Evolutionary conservation across 2,888 invertebrate species (phyloP).

Genomic region (Thyatira batis): DNA sequence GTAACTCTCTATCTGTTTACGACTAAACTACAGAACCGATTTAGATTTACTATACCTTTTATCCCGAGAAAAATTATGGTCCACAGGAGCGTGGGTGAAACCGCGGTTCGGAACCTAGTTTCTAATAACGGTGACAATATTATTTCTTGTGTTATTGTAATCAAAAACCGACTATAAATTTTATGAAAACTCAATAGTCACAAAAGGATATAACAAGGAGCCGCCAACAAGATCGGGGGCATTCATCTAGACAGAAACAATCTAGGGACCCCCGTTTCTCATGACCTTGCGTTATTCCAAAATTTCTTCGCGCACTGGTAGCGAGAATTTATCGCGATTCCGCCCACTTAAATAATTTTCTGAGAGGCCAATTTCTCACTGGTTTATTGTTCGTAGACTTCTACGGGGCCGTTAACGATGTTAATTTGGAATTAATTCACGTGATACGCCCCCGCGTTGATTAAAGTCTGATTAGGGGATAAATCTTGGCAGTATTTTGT

Average conservation of each 20-base stretch:
- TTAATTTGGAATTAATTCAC: slow-evolving; percentile 74
- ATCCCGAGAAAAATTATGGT: no score
- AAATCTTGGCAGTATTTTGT: slow-evolving; percentile 49
- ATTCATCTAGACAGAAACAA: slow-evolving; percentile 2
- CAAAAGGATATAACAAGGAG: neutral
- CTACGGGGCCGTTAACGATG: slow-evolving; percentile 53
- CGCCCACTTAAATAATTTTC: slow-evolving; percentile 52
- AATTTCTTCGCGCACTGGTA: slow-evolving; percentile 13
- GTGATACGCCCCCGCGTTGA: slow-evolving; percentile 61
- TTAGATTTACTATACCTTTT: no score
- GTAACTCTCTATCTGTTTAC: no score
- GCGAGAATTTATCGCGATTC: slow-evolving; percentile 49
- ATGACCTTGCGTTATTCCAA: slow-evolving; percentile 15
- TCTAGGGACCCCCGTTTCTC: slow-evolving; percentile 10
- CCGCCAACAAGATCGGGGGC: neutral
- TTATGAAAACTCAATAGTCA: neutral
- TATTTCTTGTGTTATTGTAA: neutral
- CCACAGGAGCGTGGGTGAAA: no score
- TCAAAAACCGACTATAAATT: neutral
- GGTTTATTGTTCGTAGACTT: slow-evolving; percentile 65
- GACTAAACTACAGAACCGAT: no score
- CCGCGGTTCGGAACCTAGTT: no score
- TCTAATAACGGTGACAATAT: neutral
- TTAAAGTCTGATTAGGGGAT: slow-evolving; percentile 72
- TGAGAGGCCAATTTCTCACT: slow-evolving; percentile 56